A percentile compares a stretch with the other conserved stretches of the same genome.
Conservation (phyloP, 1,140 invertebrate genomes). For the Campodea augens region DNA sequence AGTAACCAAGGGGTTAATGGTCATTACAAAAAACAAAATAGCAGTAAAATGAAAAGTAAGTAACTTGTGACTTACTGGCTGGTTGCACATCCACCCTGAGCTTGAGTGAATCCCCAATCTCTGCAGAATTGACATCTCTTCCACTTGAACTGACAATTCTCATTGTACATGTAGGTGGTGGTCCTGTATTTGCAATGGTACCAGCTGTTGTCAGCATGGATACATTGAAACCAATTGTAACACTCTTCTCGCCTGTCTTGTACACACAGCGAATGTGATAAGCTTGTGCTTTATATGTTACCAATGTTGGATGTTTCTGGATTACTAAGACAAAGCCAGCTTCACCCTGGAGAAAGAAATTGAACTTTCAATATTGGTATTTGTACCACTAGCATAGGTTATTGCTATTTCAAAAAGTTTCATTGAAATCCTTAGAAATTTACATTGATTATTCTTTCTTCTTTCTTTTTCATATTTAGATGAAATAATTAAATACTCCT, state of each 20-base stretch:
- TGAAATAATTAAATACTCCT: too few species aligned
- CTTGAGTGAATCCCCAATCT: slow-evolving; percentile 79
- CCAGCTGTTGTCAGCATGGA: slow-evolving; percentile 87
- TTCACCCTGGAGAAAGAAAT: slow-evolving; percentile 41
- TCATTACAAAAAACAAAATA: slow-evolving; percentile 2
- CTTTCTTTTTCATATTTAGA: too few species aligned
- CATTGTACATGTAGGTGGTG: slow-evolving; percentile 81
- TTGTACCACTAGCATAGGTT: too few species aligned
- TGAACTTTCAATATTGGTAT: too few species aligned
- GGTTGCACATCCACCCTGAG: slow-evolving; percentile 85
- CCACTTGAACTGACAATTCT: slow-evolving; percentile 71
- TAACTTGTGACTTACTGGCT: slow-evolving; percentile 39
- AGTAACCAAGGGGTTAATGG: too few species aligned
- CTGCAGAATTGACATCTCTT: slow-evolving; percentile 70
- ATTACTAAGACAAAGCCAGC: slow-evolving; percentile 83
- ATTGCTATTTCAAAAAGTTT: not conserved
- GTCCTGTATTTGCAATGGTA: slow-evolving; percentile 85
- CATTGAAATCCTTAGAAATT: not conserved
- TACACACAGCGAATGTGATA: slow-evolving; percentile 90
- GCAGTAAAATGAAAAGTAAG: not conserved
- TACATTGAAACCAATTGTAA: slow-evolving; percentile 81
- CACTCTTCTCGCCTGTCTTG: slow-evolving; percentile 80
- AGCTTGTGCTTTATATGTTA: slow-evolving; percentile 85
- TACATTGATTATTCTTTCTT: too few species aligned
- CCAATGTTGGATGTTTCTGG: slow-evolving; percentile 83